Evolutionary conservation across 92 coral and sea anemone species (phyloP), one percentile per base, ranked within the genome.

Genomic region (Micromussa lordhowensis): DNA sequence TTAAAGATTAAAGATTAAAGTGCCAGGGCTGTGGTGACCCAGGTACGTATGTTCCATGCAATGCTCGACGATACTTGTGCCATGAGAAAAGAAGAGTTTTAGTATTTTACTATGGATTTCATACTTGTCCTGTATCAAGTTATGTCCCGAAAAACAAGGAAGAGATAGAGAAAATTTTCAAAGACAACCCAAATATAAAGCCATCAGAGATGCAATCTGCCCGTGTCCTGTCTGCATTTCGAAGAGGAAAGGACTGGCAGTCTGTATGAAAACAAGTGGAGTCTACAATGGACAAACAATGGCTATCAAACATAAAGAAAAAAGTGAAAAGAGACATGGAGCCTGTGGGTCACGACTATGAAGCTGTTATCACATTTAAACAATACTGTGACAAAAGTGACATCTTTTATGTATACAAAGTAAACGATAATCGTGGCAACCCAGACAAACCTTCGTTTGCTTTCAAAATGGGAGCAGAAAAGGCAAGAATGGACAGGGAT

Each of bases 391-490:
- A 94, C 77, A 77, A 90, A 74, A 80, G 22, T 19, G 84, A 63
- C 32, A 34, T 66, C 14, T 30, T 86, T 34, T 26, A 2, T 68
- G 68, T 87, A 16, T 87, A 63, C 68, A 87, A 79, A 51, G 49
- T 87, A 0, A 87, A 87, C 79, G 79, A 87, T 51, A 22, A 36
- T 14, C 35, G 85, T 4, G 90, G 90, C 32, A 94, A 94, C 57
- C 91, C 96, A 0, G 96, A 91, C 29, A 76, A 59, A 68, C 94
- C 96, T 0, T 93, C 96, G 3, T 93, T 88, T 59, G 87, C 91
- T 16, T 93, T 93, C 44, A 93, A 93, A 58, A 73, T 86, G 70
- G 74, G 93, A 18, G 68, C 21, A 16, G 35, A 19, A 63, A 93
- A 93, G 66, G 82, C 82, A n/a, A 76, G 31, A 77, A 64, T 89